phyloP scores from a whole-genome alignment of 1,140 invertebrate species.

The Ephestia elutella region DNA sequence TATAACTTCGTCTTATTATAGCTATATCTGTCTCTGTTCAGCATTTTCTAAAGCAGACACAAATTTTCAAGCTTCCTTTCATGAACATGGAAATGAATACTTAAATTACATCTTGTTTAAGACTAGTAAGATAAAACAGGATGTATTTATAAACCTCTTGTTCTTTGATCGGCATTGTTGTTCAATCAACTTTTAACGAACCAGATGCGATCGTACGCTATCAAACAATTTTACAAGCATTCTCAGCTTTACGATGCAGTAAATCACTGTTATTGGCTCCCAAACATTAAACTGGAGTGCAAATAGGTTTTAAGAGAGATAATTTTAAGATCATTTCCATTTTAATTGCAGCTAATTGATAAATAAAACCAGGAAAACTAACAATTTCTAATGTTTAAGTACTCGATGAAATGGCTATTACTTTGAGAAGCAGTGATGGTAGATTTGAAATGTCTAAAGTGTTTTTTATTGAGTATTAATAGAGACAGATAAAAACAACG shows the following conservation, averaged over 20 bases:
- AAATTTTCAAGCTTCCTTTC: too few species aligned
- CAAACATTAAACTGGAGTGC: not conserved
- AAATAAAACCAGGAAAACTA: too few species aligned
- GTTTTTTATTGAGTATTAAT: too few species aligned
- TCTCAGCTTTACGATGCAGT: not conserved
- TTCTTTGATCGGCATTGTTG: not conserved
- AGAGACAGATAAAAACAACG: too few species aligned
- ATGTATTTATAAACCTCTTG: not conserved
- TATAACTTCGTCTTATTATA: too few species aligned
- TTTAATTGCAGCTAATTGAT: not conserved
- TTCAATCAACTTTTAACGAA: slow-evolving; percentile 2
- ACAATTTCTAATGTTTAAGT: too few species aligned
- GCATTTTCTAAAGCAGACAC: too few species aligned
- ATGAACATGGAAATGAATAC: too few species aligned
- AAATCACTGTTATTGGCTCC: slow-evolving; percentile 1
- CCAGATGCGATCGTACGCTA: not conserved
- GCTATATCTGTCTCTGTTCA: too few species aligned
- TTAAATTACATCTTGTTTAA: not conserved
- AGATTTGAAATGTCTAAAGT: too few species aligned
- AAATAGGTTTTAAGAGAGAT: not conserved
- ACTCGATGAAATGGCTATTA: too few species aligned
- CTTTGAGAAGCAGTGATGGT: too few species aligned
- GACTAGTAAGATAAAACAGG: not conserved
- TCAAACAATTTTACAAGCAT: not conserved
- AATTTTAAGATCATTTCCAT: not conserved